Evolutionary conservation across 1,140 invertebrate genomes (phyloP), one percentile per base, ranked within the genome.

Genomic region (Bombus breviceps): DNA sequence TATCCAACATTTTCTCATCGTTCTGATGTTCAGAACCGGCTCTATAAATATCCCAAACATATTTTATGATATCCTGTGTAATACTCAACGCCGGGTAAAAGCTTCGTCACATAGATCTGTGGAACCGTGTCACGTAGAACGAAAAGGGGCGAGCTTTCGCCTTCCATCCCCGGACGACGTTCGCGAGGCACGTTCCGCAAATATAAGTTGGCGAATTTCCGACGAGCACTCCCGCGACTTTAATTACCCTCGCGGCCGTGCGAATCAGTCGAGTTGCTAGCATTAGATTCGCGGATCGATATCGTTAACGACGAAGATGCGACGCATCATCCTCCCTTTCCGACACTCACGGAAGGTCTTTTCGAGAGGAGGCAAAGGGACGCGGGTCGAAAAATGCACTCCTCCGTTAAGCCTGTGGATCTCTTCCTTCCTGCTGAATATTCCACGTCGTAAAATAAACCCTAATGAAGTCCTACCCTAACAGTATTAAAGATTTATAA

Each of bases 401-500:
- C 43, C 28, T 4, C n/a, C 28, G 28, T 41, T 47, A 73, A 73
- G 43, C 15, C 71, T 8, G 41, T 62, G 62, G 25, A 25, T 76
- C 77, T 22, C 28, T 28, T 15, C 4, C 34, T 18, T 13, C 47
- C 18, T 62, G 25, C 39, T 59, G 34, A 39, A 81, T 22, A 57
- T 72, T 41, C 34, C 28, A 10, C 28, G 69, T 32, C 34, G 32
- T 28, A 32, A 87, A 87, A 84, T 83, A 83, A 89, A 88, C 89
- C 9, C 92, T 88, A 88, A 90, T 81, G 88, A 92, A 92, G 80
- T 89, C 86, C 32, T n/a, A n/a, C n/a, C n/a, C 91, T 93, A 93
- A 94, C 91, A 85, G 91, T 86, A 93, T 94, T 92, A 92, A 93
- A 91, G 93, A 89, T 93, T 92, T 93, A 91, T 91, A 90, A 81